Evolutionary conservation across 92 coral and sea anemone species (phyloP), one percentile per base, ranked within the genome.

Genomic region (Siderastrea radians): DNA sequence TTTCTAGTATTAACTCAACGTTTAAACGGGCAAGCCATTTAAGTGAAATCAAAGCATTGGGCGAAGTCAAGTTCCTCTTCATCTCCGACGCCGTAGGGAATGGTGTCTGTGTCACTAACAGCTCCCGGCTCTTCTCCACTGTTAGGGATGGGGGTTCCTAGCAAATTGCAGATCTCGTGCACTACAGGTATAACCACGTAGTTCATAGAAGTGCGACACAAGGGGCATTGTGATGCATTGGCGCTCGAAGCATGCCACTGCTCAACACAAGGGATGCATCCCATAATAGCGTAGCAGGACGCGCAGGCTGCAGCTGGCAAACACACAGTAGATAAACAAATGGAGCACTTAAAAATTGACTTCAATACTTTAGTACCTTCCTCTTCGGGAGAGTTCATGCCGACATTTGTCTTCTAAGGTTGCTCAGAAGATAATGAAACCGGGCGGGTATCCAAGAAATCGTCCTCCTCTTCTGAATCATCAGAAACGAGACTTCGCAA

Each of bases 251-350:
- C 93, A 60, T 85, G 87, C 95, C 91, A 93, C 81, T 93, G 91
- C 72, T 93, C 93, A 55, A 89, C 75, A 64, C 95, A 93, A 16
- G 95, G 93, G 17, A 93, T 61, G 63, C 95, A 93, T 5, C 93
- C 95, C 16, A 93, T 93, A 15, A 90, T 7, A 46, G 65, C 68
- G 63, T 68, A 72, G 80, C 93, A 90, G 16, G 68, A 50, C 53
- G 87, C 59, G 60, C 95, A 92, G 26, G 86, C 90, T 61, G 92
- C 90, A 12, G 90, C 90, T 3, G 95, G 90, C 62, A 92, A 78
- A 68, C 66, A 49, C 67, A 91, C 84, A 4, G 79, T 88, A 44
- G 48, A 71, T 4, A 83, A 74, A 71, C 92, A 91, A 69, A 91
- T 88, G 38, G 92, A 63, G 71, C 92, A 91, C 85, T 85, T 8